phyloP scores from a whole-genome alignment of 2,888 invertebrate genomes.

The Periphyllus acericola region DNA sequence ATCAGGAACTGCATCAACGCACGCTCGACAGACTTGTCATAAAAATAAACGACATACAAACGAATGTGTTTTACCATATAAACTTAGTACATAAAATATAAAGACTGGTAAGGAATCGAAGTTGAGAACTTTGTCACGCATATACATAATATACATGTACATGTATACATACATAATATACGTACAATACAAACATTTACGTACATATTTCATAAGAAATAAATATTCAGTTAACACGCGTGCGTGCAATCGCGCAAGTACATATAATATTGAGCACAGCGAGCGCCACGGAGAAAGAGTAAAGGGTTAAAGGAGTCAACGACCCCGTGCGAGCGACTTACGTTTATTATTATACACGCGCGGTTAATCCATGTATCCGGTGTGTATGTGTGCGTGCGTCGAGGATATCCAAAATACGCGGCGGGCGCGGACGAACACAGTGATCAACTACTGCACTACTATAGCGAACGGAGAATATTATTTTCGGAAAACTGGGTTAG shows the following conservation, averaged over 20 bases:
- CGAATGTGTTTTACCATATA: not conserved
- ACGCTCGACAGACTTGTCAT: too few relatives aligned
- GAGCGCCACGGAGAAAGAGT: not conserved
- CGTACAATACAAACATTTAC: not conserved
- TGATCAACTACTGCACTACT: too few relatives aligned
- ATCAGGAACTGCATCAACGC: too few relatives aligned
- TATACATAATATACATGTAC: too few relatives aligned
- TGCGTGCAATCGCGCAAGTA: too few relatives aligned
- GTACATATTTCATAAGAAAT: not conserved
- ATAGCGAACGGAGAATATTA: not conserved
- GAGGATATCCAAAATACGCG: conserved; percentile 6
- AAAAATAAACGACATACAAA: not conserved
- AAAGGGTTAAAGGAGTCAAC: conserved; percentile 59
- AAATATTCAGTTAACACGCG: too few relatives aligned
- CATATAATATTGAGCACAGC: not conserved
- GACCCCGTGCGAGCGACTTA: conserved; percentile 54
- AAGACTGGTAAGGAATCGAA: too few relatives aligned
- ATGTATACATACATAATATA: not conserved
- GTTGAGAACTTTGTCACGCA: too few relatives aligned
- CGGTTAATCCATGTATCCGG: conserved; percentile 54
- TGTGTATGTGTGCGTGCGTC: not conserved
- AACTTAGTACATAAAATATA: not conserved
- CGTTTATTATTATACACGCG: conserved; percentile 56
- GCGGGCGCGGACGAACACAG: not conserved
- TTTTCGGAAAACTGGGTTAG: not conserved